A percentile compares a stretch with the other conserved stretches of the same genome.
These are phyloP conservation scores for Upupa epops DNA, from an alignment of 2,113 vertebrate species.

Conservation along the genomic window DNA sequence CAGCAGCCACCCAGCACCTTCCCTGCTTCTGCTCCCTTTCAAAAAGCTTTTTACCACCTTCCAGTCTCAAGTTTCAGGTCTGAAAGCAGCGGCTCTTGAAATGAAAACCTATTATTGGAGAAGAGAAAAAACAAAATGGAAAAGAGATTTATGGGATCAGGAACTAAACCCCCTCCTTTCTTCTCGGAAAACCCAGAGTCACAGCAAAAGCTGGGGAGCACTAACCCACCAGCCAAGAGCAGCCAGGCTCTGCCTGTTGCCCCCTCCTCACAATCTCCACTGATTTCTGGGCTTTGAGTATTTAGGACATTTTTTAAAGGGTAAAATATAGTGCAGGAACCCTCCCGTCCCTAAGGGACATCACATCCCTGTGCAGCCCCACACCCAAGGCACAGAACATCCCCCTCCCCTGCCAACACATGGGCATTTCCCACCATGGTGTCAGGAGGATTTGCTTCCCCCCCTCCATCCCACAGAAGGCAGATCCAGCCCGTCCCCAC, in stretches of 20 bases:
- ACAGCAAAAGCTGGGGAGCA: not conserved
- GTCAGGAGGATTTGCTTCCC: not conserved
- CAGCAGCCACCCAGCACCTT: not conserved
- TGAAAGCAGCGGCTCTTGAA: not conserved
- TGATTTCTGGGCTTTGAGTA: not conserved
- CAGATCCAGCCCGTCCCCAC: not conserved
- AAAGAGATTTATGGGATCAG: not conserved
- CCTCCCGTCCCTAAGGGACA: not conserved
- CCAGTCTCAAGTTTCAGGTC: not conserved
- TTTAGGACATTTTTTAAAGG: not conserved
- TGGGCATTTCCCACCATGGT: not conserved
- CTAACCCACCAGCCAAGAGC: not conserved
- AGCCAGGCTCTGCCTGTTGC: not conserved
- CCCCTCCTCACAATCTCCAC: not conserved
- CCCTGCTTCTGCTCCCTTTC: not conserved
- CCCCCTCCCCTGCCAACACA: rapidly evolving
- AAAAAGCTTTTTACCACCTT: not conserved
- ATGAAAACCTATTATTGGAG: not conserved
- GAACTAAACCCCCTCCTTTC: not conserved
- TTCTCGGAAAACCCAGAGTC: not conserved
- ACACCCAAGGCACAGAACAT: rapidly evolving
- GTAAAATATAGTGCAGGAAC: not conserved
- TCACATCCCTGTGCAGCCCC: not conserved
- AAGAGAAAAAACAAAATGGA: not conserved
- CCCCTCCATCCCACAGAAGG: not conserved